Evolutionary conservation across 2,888 invertebrate genomes (phyloP), one percentile per base, ranked within the genome.

Genomic region (Melinopterus prodromus): DNA sequence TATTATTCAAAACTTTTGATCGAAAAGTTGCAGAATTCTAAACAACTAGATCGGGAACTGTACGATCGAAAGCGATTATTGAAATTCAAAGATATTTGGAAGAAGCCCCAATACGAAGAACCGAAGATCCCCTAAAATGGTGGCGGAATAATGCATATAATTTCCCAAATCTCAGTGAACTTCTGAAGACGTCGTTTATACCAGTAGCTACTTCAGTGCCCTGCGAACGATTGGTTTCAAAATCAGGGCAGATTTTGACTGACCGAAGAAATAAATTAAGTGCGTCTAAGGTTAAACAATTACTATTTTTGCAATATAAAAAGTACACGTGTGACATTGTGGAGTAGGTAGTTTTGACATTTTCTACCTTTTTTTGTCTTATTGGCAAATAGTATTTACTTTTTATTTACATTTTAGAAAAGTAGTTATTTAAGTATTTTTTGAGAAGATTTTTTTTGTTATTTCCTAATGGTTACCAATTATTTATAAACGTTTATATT

Each of bases 21-120:
- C 6, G 36, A 72, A 72, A 72, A 36, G 26, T 72, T 72, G 72
- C 72, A 15, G 36, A 72, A 72, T n/a, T 72, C 36, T 16, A 72
- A 72, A 26, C 72, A 72, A 72, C 26, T 36, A 16, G 72, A 72
- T 35, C 72, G 6, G 72, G 53, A 53, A 53, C 53, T 53, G 53
- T 53, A 53, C 53, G 53, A 53, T 53, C 53, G 53, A 53, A 53
- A 4, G 53, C 53, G 53, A 53, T 53, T 53, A 53, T 53, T 53
- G 53, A 53, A 53, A 53, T 53, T 53, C 53, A 53, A 53, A 53
- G n/a, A n/a, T n/a, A n/a, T n/a, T n/a, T n/a, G n/a, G n/a, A n/a
- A n/a, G n/a, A n/a, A n/a, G n/a, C n/a, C n/a, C 38, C 38, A 38
- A 38, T 38, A 38, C 38, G 38, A 38, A 38, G 38, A 38, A 38